A percentile compares a stretch with the other conserved stretches of the same genome.
These are phyloP conservation scores for Channallabes apus DNA, from an alignment of 2,797 vertebrate genomes.

Conservation along the genomic window DNA sequence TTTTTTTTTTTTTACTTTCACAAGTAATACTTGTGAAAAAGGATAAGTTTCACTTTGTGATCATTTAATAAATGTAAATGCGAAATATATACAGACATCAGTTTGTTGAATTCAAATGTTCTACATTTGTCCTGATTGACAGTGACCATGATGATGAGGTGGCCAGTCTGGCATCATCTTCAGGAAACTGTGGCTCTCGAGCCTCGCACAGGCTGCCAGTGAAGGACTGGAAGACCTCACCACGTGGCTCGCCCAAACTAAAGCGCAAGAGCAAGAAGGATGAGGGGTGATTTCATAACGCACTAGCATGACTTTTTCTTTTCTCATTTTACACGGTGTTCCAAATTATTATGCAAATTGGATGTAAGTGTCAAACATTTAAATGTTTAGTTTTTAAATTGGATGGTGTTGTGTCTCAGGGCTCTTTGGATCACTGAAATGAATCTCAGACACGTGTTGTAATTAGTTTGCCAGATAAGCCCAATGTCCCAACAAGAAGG, in stretches of 20 bases:
- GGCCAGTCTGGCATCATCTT: conserved; percentile 85
- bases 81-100: background rate
- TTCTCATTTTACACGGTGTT: background rate
- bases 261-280: conserved; percentile 91
- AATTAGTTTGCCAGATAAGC: no score
- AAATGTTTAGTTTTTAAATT: no score
- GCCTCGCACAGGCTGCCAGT: conserved; percentile 83
- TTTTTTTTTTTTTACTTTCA: no score
- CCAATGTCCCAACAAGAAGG: no score
- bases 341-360: no score
- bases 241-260: conserved; percentile 87
- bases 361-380: no score
- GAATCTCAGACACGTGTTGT: no score
- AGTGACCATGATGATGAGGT: conserved; percentile 97
- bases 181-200: conserved; percentile 84
- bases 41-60: background rate
- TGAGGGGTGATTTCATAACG: conserved; percentile 74
- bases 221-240: conserved; percentile 95
- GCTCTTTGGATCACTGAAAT: no score
- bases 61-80: background rate
- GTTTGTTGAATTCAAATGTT: background rate
- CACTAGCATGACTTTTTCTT: background rate
- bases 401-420: no score
- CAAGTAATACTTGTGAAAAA: no score
- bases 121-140: background rate